Base-by-base conservation (phyloP, 2,113 vertebrate genomes). In the Xiphophorus couchianus region DNA sequence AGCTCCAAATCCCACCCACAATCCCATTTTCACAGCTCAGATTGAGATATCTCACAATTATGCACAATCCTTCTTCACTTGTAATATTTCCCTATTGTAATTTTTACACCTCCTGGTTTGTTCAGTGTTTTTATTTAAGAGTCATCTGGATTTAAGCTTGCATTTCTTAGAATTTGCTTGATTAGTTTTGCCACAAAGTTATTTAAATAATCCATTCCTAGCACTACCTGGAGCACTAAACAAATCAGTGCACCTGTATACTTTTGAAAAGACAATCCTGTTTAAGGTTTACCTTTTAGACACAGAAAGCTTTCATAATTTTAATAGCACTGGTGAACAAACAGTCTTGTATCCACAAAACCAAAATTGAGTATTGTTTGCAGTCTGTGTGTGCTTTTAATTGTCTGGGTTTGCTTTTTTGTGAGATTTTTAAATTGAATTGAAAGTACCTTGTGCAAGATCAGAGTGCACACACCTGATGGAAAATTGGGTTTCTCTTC, bases 401-500 rank as follows among this genome's bases (percentile, higher is more conserved):
- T 58, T 68, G 33, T 65, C 48, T 31, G 19, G 65, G 65, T 25
- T 44, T 51, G 63, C 28, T 58, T 48, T 48, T 67, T 63, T n/a
- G 60, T 66, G 12, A 14, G 37, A 27, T 66, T 63, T 42, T 74
- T 33, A 44, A 71, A 31, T 3, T 68, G 62, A 82, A 71, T 60
- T 42, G 25, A 76, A 22, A 30, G 7, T 58, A 35, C 10, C 39
- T 76, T 70, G 35, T 28, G 65, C 29, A 62, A 60, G 64, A 68
- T 81, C 70, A 12, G 27, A 72, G 66, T 58, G 61, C 27, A 73
- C 67, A 60, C 83, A 76, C 64, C 82, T 88, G 69, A 86, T 76
- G 66, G 35, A 71, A 68, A 78, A 35, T 42, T 74, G 35, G 13
- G 39, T 84, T 15, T 83, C 0, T 87, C 78, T 95, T 95, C 79